phyloP scores from a whole-genome alignment of 2,113 vertebrate species.

The human (Homo sapiens) region GRCh38 chr11:40410501-40411000 shows the following conservation, averaged over 20 bases:
- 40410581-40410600: background rate
- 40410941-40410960: conserved; percentile 32
- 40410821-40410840: conserved; percentile 39
- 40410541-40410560: background rate
- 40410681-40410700: background rate
- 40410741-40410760: background rate
- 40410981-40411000: background rate
- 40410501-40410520: background rate
- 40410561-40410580: too few relatives aligned
- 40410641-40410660: background rate
- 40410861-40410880: conserved; percentile 52
- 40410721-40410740: background rate
- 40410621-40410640: rapidly evolving
- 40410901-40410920: conserved; percentile 36
- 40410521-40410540: background rate
- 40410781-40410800: background rate
- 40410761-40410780: background rate
- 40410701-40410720: background rate
- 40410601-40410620: background rate
- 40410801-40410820: conserved; percentile 41
- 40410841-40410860: conserved; percentile 46
- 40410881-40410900: conserved; percentile 51
- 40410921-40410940: conserved; percentile 37
- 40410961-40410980: background rate
- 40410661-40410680: rapidly evolving